Evolutionary conservation across 2,797 vertebrate genomes (phyloP).

Genomic region (Champsocephalus esox): DNA sequence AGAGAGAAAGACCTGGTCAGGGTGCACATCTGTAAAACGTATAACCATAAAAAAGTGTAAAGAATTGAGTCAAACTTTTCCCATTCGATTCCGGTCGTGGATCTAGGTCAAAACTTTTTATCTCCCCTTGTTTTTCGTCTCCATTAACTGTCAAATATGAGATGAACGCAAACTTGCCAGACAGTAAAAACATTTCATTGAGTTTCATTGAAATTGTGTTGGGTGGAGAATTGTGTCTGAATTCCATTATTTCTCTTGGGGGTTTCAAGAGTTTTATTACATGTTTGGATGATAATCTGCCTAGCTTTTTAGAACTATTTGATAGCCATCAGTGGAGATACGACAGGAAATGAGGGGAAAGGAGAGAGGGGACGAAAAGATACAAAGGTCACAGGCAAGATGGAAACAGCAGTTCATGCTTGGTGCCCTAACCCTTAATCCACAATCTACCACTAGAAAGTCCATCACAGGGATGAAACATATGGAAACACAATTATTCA

Average conservation of each 20-base stretch:
- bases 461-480: not conserved
- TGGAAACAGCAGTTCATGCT: not conserved
- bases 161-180: not conserved
- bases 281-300: not conserved
- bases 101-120: not conserved
- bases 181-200: not conserved
- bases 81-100: not conserved
- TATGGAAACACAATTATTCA: not conserved
- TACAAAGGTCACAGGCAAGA: not conserved
- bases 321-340: not conserved
- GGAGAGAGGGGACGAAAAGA: not conserved
- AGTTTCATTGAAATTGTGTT: not conserved
- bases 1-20: slow-evolving; percentile 10
- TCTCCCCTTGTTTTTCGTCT: not conserved
- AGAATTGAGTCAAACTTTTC: not conserved
- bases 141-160: not conserved
- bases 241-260: not conserved
- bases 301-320: not conserved
- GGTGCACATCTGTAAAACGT: not conserved
- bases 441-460: not conserved
- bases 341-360: not conserved
- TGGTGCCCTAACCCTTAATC: not conserved
- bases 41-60: not conserved
- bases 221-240: not conserved
- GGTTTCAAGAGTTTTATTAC: not conserved